Percentiles rank a stretch among this genome's conserved stretches.
Evolutionary conservation across 92 coral and sea anemone genomes (phyloP).

Genomic region (Blastomussa wellsi): DNA sequence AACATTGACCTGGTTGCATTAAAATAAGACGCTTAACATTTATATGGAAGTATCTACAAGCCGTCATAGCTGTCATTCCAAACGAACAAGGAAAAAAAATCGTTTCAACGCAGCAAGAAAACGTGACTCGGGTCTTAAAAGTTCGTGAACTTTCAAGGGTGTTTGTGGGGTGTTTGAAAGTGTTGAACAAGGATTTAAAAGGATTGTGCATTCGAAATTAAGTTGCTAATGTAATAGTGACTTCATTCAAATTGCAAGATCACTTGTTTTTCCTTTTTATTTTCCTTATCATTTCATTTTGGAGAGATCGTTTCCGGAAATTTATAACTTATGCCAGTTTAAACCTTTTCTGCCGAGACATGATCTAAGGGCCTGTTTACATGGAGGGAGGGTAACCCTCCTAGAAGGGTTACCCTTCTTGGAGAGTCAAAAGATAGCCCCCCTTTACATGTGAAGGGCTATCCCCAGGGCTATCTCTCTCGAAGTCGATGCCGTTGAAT

Average conservation of each 20-base stretch:
- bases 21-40: neutral
- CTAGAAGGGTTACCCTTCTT: too few species aligned
- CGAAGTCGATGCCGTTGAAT: too few species aligned
- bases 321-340: neutral
- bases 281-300: neutral
- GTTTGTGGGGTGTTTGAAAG: conserved; percentile 36
- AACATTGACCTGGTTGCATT: conserved; percentile 18
- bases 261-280: neutral
- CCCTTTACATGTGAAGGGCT: too few species aligned
- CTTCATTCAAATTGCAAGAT: neutral
- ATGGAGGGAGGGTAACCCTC: too few species aligned
- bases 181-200: conserved; percentile 36
- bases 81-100: conserved; percentile 22
- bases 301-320: conserved; percentile 1
- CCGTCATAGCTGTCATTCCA: conserved; percentile 32
- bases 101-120: conserved; percentile 29
- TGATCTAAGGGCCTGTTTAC: too few species aligned
- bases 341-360: neutral
- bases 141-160: conserved; percentile 45
- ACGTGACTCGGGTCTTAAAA: conserved; percentile 35
- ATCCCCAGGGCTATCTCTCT: too few species aligned
- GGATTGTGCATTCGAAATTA: conserved; percentile 35
- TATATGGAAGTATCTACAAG: neutral
- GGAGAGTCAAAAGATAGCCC: too few species aligned
- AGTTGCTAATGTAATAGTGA: conserved; percentile 8